Evolutionary conservation across 2,797 vertebrate genomes (phyloP).

Genomic region (Muraenolepis orangiensis): DNA sequence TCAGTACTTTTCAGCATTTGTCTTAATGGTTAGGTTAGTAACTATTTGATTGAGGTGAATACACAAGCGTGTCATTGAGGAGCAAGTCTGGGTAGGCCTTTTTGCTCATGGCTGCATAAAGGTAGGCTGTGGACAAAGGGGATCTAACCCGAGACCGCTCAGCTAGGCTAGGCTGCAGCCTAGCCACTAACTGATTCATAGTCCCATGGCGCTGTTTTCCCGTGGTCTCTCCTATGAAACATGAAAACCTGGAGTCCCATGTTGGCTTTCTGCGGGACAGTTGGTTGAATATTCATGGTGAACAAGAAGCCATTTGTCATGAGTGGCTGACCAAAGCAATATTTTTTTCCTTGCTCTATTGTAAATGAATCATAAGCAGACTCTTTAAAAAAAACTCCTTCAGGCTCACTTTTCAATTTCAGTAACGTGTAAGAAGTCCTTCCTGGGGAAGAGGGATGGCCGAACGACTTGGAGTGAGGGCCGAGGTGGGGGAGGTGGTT

Average conservation of each 20-base stretch:
- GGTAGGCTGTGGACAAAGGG: neutral
- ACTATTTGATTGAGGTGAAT: too few relatives aligned
- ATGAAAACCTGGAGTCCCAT: constrained; percentile 12
- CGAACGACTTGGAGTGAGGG: constrained; percentile 21
- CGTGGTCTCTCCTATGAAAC: constrained; percentile 12
- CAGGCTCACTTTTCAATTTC: constrained; percentile 43
- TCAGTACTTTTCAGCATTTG: too few relatives aligned
- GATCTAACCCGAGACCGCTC: neutral
- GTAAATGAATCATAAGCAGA: constrained; percentile 47
- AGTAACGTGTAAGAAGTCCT: constrained; percentile 40
- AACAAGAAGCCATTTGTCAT: constrained; percentile 20
- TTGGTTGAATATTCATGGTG: constrained; percentile 40
- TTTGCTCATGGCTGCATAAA: neutral
- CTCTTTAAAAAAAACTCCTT: constrained; percentile 35
- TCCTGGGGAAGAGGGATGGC: constrained; percentile 35
- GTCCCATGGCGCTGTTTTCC: constrained; percentile 13
- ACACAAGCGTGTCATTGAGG: neutral
- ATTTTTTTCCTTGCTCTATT: constrained; percentile 22
- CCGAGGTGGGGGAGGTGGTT: neutral
- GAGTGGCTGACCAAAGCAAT: constrained; percentile 25
- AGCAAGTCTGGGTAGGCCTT: neutral
- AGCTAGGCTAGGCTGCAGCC: neutral
- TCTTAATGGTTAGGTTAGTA: too few relatives aligned
- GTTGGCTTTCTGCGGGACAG: constrained; percentile 1
- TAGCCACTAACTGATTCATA: neutral